phyloP scores from a whole-genome alignment of 2,113 vertebrate genomes.

The rat (Rattus norvegicus) region DNA sequence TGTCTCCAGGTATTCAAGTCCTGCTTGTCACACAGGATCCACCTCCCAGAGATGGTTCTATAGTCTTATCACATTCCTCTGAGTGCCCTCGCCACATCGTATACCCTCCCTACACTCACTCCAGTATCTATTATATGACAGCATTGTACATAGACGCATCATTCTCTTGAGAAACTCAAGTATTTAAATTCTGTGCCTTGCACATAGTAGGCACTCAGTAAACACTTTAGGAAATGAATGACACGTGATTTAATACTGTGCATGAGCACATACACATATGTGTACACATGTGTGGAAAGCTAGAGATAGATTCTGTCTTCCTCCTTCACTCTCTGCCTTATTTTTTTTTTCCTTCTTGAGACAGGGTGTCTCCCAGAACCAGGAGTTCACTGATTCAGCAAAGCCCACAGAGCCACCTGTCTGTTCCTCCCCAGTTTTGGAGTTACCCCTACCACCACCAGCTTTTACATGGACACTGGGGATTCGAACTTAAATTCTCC shows the following conservation, averaged over 20 bases:
- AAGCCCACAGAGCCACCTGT: neutral
- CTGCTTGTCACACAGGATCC: neutral
- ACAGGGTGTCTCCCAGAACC: neutral
- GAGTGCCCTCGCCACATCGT: neutral
- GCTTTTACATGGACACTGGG: neutral
- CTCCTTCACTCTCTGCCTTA: neutral
- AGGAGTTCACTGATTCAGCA: neutral
- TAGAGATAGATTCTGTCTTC: neutral
- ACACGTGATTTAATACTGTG: neutral
- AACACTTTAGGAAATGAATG: neutral
- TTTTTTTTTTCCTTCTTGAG: neutral
- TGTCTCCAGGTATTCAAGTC: neutral
- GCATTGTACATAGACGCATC: neutral
- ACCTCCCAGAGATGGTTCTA: neutral
- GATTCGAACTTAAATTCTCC: neutral
- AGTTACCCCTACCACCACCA: no score
- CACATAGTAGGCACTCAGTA: neutral
- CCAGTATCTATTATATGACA: neutral
- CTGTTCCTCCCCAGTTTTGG: neutral
- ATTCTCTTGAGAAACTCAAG: neutral
- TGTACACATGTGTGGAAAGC: neutral
- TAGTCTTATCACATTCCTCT: neutral
- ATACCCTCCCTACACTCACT: no score
- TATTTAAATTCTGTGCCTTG: neutral
- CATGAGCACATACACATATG: neutral